These are phyloP conservation scores for Enteromius afrohamiltoni DNA, from an alignment of 2,797 vertebrate species.

Conservation along the genomic window DNA sequence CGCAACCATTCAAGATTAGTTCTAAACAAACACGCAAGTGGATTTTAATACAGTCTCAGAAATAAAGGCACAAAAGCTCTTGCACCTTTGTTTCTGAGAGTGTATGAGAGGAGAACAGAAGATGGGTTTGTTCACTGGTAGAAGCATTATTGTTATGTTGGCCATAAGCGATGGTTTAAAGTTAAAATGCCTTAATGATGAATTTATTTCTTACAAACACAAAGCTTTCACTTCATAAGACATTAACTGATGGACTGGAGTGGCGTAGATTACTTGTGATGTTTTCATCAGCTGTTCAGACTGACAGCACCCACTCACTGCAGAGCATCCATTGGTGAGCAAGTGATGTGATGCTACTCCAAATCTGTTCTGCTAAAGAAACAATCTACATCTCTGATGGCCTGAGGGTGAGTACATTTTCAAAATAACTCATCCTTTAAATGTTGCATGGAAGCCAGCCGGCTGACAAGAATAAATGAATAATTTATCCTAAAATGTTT, in stretches of 20 bases:
- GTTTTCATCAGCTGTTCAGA: background rate
- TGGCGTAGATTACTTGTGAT: background rate
- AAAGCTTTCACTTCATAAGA: background rate
- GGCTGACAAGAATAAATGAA: constrained; percentile 42
- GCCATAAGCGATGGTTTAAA: background rate
- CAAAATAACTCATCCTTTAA: background rate
- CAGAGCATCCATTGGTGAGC: background rate
- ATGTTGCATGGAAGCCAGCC: constrained; percentile 33
- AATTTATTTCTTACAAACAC: background rate
- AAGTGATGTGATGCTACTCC: background rate
- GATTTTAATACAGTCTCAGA: background rate
- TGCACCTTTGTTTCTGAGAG: too few species aligned
- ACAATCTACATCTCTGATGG: background rate
- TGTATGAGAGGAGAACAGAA: background rate
- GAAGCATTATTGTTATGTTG: background rate
- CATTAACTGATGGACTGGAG: background rate
- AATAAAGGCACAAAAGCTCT: too few species aligned
- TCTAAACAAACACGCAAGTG: background rate
- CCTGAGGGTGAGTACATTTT: background rate
- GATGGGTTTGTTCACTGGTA: background rate
- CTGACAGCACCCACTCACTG: background rate
- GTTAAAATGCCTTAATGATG: background rate
- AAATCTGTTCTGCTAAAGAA: background rate
- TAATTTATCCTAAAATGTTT: constrained; percentile 22
- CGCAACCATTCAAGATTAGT: background rate